phyloP scores from a whole-genome alignment of 2,113 vertebrate genomes.

The Isurus oxyrinchus region DNA sequence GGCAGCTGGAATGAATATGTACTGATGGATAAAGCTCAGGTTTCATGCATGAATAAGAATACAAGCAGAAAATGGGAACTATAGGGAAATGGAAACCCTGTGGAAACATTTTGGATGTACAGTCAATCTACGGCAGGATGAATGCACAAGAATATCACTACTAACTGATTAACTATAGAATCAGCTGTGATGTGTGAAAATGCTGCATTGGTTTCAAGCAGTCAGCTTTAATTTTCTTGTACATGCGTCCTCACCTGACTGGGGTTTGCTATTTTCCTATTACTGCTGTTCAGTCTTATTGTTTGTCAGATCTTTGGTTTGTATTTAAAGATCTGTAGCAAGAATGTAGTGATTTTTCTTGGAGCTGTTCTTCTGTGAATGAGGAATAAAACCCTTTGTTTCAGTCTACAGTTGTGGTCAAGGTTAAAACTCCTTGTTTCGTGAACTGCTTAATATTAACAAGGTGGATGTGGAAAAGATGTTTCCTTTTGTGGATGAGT shows the following conservation, averaged over 20 bases:
- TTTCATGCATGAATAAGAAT: not conserved
- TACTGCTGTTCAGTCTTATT: not conserved
- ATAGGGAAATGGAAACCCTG: not conserved
- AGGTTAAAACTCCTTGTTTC: not conserved
- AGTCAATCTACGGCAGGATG: not conserved
- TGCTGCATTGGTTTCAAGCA: not conserved
- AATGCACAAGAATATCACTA: not conserved
- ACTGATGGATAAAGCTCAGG: not conserved
- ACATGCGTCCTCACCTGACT: not conserved
- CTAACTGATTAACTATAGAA: not conserved
- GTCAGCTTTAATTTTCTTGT: not conserved
- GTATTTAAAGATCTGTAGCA: not conserved
- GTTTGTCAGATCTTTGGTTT: not conserved
- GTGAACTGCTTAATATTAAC: not conserved
- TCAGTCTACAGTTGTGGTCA: not conserved
- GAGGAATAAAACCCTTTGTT: not conserved
- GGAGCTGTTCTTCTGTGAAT: not conserved
- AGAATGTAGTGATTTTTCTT: not conserved
- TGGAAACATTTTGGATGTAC: not conserved
- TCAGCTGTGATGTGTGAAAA: not conserved
- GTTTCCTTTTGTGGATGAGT: too few species aligned
- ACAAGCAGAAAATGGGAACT: not conserved
- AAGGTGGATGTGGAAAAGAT: too few species aligned
- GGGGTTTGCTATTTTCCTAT: not conserved
- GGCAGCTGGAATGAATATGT: not conserved